These are phyloP conservation scores for Bombus cullumanus DNA, from an alignment of 1,140 invertebrate genomes.

Conservation along the genomic window DNA sequence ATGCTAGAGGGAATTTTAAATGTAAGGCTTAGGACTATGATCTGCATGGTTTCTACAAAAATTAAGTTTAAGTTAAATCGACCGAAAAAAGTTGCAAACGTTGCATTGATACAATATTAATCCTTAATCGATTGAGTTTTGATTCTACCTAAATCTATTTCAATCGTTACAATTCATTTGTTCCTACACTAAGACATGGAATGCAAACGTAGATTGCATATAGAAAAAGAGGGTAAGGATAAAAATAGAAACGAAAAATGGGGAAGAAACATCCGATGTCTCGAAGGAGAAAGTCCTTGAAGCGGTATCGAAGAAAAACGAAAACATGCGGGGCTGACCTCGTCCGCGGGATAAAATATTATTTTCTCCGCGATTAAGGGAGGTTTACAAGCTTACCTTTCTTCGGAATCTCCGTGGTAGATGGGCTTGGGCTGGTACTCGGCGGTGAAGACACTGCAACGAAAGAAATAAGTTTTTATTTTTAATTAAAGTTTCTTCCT, in stretches of 20 bases:
- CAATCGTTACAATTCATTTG: not conserved
- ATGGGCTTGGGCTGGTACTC: conserved; percentile 84
- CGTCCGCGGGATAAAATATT: conserved; percentile 24
- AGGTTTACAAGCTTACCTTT: conserved; percentile 77
- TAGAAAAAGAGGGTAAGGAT: too few relatives aligned
- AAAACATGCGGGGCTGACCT: too few relatives aligned
- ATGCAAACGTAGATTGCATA: not conserved
- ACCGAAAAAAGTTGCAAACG: too few relatives aligned
- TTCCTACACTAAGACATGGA: not conserved
- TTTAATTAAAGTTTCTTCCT: conserved; percentile 75
- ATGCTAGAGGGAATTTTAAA: too few relatives aligned
- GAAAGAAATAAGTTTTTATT: conserved; percentile 69
- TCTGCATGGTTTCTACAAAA: too few relatives aligned
- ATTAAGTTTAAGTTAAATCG: too few relatives aligned
- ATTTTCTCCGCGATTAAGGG: conserved; percentile 44
- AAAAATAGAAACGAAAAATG: too few relatives aligned
- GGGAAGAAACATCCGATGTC: not conserved
- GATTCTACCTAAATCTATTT: too few relatives aligned
- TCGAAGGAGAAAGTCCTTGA: not conserved
- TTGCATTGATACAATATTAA: too few relatives aligned
- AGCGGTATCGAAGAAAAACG: not conserved
- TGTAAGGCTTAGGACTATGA: too few relatives aligned
- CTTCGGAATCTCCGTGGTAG: conserved; percentile 82
- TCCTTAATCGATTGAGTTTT: too few relatives aligned
- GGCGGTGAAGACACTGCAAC: conserved; percentile 84